Evolutionary conservation across 2,888 invertebrate species (phyloP).

Genomic region (Erannis defoliaria): DNA sequence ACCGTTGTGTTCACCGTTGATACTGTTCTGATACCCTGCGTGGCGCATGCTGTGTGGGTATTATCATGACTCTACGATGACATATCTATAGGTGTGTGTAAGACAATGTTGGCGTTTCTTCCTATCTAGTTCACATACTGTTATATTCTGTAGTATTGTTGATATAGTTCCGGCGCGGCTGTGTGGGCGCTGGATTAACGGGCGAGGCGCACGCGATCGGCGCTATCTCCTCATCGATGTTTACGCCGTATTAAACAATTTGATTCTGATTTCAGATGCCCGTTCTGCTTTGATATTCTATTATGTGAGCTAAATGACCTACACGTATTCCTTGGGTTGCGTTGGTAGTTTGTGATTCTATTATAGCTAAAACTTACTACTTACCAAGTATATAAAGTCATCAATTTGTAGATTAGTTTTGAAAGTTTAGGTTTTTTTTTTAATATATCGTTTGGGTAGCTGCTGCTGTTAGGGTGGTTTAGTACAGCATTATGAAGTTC

Average conservation of each 20-base stretch:
- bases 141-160: conserved; percentile 14
- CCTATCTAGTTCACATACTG: conserved; percentile 25
- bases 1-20: too few relatives aligned
- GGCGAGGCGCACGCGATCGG: conserved; percentile 70
- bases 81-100: not conserved
- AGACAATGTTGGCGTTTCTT: not conserved
- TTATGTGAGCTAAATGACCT: conserved; percentile 34
- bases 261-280: conserved; percentile 77
- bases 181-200: conserved; percentile 71
- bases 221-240: conserved; percentile 79
- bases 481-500: not conserved
- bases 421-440: not conserved
- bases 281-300: conserved; percentile 58
- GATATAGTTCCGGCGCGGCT: conserved; percentile 31
- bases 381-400: not conserved
- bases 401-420: not conserved
- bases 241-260: conserved; percentile 82
- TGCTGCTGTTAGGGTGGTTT: too few relatives aligned
- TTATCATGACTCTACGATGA: not conserved
- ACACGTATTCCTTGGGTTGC: not conserved
- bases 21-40: too few relatives aligned
- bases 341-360: not conserved
- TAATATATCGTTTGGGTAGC: too few relatives aligned
- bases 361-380: not conserved
- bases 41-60: too few relatives aligned